Conservation (phyloP, 2,797 vertebrate genomes). For the Neosalanx taihuensis region DNA sequence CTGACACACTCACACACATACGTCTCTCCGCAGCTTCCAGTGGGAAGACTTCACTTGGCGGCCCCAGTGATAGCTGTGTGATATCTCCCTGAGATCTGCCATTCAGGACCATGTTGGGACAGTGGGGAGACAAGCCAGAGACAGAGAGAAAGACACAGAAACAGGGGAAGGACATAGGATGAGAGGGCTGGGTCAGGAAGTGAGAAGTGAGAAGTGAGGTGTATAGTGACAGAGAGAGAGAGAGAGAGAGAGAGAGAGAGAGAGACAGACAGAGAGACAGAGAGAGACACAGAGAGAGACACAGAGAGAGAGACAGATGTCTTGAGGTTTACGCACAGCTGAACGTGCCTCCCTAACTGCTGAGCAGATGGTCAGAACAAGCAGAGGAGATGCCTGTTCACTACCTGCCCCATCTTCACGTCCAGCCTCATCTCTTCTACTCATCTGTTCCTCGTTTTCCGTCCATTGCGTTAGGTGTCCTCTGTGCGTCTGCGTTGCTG, state of each 20-base stretch:
- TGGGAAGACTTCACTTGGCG: constrained; percentile 16
- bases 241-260: constrained; percentile 20
- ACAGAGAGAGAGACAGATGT: constrained; percentile 9
- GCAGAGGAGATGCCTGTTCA: constrained; percentile 36
- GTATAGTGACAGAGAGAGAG: constrained; percentile 13
- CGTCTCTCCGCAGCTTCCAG: too few species aligned
- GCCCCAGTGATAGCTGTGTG: not conserved
- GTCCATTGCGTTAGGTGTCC: not conserved
- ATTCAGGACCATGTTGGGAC: constrained; percentile 33
- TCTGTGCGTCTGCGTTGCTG: not conserved
- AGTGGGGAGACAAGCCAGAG: not conserved
- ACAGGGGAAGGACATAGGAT: too few species aligned
- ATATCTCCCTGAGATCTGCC: constrained; percentile 41
- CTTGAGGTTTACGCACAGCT: constrained; percentile 24
- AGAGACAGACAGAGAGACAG: constrained; percentile 21
- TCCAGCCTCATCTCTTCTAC: constrained; percentile 18
- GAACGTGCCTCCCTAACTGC: constrained; percentile 40
- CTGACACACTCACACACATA: not conserved
- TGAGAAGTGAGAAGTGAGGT: constrained; percentile 20
- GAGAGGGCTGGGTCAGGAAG: constrained; percentile 18
- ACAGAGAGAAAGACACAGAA: not conserved
- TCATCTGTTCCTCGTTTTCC: not conserved
- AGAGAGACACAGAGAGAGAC: constrained; percentile 24
- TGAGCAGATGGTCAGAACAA: constrained; percentile 46
- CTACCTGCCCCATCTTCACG: constrained; percentile 27